These are phyloP conservation scores for Sminthurinus signatus DNA, from an alignment of 1,140 invertebrate species.

Conservation along the genomic window DNA sequence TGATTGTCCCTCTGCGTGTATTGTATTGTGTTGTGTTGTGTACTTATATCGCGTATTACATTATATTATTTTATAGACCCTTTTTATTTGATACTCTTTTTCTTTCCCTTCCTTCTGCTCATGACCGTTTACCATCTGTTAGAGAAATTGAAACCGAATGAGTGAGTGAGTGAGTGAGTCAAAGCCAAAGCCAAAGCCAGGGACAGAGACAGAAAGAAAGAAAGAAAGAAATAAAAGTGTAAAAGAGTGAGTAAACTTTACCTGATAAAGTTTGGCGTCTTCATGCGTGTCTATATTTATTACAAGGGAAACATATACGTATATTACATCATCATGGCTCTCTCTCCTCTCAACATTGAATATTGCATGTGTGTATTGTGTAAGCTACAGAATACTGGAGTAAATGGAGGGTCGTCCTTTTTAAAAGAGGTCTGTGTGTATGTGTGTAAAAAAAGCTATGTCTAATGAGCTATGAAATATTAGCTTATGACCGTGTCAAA, in stretches of 20 bases:
- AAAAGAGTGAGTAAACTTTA: constrained; percentile 1
- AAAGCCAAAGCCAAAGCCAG: no score
- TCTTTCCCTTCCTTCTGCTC: background rate
- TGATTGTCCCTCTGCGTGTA: background rate
- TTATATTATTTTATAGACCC: constrained; percentile 9
- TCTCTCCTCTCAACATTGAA: background rate
- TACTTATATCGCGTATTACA: no score
- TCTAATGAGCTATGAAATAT: constrained; percentile 38
- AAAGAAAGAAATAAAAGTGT: no score
- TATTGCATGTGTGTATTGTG: background rate
- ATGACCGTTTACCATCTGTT: constrained; percentile 34
- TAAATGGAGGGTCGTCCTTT: no score
- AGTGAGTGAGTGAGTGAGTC: no score
- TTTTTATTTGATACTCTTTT: constrained; percentile 7
- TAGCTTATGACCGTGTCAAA: constrained; percentile 34
- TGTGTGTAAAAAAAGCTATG: no score
- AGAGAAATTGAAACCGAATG: no score
- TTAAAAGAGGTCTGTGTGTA: no score
- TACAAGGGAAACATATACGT: no score
- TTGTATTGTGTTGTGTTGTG: background rate
- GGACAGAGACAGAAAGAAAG: no score
- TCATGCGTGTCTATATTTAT: no score
- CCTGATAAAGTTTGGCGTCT: constrained; percentile 27
- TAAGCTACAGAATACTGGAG: no score
- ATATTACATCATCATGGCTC: background rate